A percentile compares a stretch with the other conserved stretches of the same genome.
These are phyloP conservation scores for Andrena camellia DNA, from an alignment of 2,888 invertebrate species.

Conservation along the genomic window DNA sequence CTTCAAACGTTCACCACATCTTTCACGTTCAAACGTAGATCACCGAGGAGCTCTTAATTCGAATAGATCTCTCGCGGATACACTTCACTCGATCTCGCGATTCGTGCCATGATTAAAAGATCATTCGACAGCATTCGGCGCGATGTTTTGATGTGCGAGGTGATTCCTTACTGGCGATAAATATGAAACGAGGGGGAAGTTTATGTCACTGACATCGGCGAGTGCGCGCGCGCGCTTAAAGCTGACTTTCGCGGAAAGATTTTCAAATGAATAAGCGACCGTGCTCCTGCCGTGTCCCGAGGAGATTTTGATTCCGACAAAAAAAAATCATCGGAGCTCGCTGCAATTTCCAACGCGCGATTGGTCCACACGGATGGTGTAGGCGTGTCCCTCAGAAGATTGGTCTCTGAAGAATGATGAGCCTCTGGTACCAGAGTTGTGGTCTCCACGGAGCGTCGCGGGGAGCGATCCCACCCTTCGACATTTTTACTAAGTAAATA, in stretches of 20 bases:
- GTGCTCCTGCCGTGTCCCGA: slow-evolving; percentile 60
- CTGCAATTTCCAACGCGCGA: slow-evolving; percentile 64
- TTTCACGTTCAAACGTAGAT: background rate
- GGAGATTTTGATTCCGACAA: slow-evolving; percentile 67
- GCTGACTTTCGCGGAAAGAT: slow-evolving; percentile 52
- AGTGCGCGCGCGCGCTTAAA: background rate
- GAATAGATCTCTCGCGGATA: background rate
- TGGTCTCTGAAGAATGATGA: slow-evolving; percentile 73
- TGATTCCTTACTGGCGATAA: background rate
- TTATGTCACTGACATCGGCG: background rate
- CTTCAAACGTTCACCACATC: slow-evolving; percentile 4
- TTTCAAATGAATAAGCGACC: slow-evolving; percentile 59
- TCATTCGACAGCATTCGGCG: background rate
- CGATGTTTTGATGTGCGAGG: background rate
- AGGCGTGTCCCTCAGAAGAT: slow-evolving; percentile 78
- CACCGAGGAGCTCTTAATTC: background rate
- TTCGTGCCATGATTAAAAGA: background rate
- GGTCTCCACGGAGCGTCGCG: slow-evolving; percentile 26
- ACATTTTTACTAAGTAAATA: slow-evolving; percentile 21
- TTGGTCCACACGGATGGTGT: slow-evolving; percentile 73
- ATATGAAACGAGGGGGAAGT: background rate
- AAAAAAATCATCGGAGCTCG: slow-evolving; percentile 66
- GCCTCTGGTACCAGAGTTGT: slow-evolving; percentile 69
- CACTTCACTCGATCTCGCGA: background rate
- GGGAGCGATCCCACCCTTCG: slow-evolving; percentile 1